Base-by-base conservation (phyloP, 2,113 vertebrate genomes). In the Smithornis capensis region DNA sequence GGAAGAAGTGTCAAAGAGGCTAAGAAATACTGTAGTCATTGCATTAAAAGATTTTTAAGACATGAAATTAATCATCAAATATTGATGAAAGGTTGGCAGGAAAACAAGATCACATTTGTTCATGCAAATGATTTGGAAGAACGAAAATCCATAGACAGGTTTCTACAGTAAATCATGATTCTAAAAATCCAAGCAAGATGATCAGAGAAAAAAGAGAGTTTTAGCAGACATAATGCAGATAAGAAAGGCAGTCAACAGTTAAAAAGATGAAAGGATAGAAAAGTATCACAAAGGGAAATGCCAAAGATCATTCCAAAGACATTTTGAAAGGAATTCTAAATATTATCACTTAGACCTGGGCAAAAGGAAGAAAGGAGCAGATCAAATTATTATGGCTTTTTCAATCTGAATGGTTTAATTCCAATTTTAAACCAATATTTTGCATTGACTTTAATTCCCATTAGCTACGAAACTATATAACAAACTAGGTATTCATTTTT, bases 251-350 rank as follows among this genome's bases (percentile, higher is more conserved):
- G 28, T 45, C n/a, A 84, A 76, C 7, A 69, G 44, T 60, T 64
- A 60, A 67, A 90, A 84, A 87, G 53, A 73, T 79, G 15, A 92
- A 91, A 71, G 24, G 14, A 79, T 9, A 47, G 15, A 68, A 80
- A 78, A 87, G 14, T 14, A 85, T 91, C 78, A 82, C 22, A 55
- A 13, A 69, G 37, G 55, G 13, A 83, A 94, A 90, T 90, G 63
- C 23, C 57, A 77, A 85, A 65, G 49, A 82, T 79, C 37, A 80
- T 57, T 82, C 16, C 40, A 95, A 94, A 92, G 29, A 70, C 38
- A 57, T 74, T 91, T 73, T 89, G 45, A 91, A 68, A 94, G 57
- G 57, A 92, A 83, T 91, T 91, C 40, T 73, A 92, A 79, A 76
- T 45, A 84, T 35, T 84, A 79, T 38, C 65, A 73, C 55, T 80